Evolutionary conservation across 35 echinoderm and acorn worm species (phyloP).

Genomic region (Chiridota heheva): DNA sequence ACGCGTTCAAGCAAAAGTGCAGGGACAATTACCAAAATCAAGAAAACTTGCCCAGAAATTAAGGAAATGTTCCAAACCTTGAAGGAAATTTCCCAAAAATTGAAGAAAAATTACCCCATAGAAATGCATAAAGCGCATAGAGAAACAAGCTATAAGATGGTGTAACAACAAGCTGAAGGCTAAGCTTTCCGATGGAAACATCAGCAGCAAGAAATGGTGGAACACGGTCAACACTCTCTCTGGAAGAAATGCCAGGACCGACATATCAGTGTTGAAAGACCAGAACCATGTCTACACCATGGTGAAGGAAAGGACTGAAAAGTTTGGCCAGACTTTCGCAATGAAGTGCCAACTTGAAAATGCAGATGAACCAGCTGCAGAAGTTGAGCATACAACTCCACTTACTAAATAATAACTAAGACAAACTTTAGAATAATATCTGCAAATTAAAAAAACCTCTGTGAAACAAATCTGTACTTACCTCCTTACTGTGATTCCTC

Average conservation of each 20-base stretch:
- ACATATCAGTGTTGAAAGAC: conserved; percentile 38
- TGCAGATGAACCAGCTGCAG: conserved; percentile 38
- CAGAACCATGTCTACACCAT: neutral
- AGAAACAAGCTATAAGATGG: neutral
- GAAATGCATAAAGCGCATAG: too few relatives aligned
- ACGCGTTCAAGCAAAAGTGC: too few relatives aligned
- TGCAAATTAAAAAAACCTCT: too few relatives aligned
- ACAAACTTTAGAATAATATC: too few relatives aligned
- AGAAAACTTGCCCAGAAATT: too few relatives aligned
- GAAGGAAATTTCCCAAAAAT: too few relatives aligned
- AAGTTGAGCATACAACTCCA: neutral
- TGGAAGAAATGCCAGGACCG: conserved; percentile 17
- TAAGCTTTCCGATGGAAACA: conserved; percentile 8
- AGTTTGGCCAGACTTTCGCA: conserved; percentile 37
- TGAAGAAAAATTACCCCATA: too few relatives aligned
- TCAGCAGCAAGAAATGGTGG: conserved; percentile 65
- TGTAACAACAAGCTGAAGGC: conserved; percentile 7
- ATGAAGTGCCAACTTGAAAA: conserved; percentile 26
- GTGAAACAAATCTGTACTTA: neutral
- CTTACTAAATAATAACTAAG: too few relatives aligned
- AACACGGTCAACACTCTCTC: conserved; percentile 27
- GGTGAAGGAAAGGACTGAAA: conserved; percentile 23
- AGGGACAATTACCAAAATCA: too few relatives aligned
- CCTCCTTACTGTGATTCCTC: too few relatives aligned
- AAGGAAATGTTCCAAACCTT: too few relatives aligned